Conservation (phyloP, 2,113 vertebrate genomes). For the Etheostoma cragini region DNA sequence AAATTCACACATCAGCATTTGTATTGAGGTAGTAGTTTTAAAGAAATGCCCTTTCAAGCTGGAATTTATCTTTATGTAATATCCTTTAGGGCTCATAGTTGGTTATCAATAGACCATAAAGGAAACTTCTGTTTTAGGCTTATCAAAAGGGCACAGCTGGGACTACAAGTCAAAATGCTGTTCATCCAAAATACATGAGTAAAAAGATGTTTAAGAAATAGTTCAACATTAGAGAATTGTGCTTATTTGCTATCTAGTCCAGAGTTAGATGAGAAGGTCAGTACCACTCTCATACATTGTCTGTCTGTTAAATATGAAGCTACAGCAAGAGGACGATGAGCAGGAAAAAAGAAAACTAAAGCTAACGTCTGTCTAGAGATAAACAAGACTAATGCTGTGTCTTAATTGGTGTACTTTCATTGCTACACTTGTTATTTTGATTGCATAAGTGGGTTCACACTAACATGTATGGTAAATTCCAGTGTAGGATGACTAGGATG, state of each 20-base stretch:
- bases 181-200: slow-evolving; percentile 8
- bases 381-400: neutral
- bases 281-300: slow-evolving; percentile 1
- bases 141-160: slow-evolving; percentile 52
- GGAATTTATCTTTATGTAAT: slow-evolving; percentile 11
- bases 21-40: slow-evolving; percentile 40
- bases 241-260: neutral
- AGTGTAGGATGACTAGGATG: no score
- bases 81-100: slow-evolving; percentile 31
- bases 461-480: no score
- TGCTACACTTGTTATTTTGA: no score
- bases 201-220: slow-evolving; percentile 2
- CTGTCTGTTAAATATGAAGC: neutral
- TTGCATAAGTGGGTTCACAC: no score
- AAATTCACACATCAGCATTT: slow-evolving; percentile 13
- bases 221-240: neutral
- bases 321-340: neutral
- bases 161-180: slow-evolving; percentile 15
- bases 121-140: slow-evolving; percentile 31
- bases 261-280: slow-evolving; percentile 18
- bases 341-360: neutral
- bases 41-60: slow-evolving; percentile 45
- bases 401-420: no score
- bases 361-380: neutral
- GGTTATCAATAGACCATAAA: slow-evolving; percentile 22